A percentile compares a stretch with the other conserved stretches of the same genome.
These are phyloP conservation scores for Hydriomena furcata DNA, from an alignment of 2,888 invertebrate species.

Conservation along the genomic window DNA sequence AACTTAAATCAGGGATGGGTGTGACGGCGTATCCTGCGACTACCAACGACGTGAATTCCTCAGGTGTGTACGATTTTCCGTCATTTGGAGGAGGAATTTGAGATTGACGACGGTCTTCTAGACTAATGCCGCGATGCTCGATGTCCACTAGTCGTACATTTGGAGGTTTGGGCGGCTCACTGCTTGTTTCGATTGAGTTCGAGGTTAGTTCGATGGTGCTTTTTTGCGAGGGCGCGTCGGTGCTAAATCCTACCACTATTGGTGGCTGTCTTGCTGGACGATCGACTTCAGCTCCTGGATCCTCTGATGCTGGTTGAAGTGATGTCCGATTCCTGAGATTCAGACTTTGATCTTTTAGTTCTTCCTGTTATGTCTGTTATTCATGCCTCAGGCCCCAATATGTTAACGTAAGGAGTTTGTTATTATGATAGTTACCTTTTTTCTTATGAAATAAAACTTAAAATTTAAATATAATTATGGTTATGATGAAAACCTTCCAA, in stretches of 20 bases:
- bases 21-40: slow-evolving; percentile 35
- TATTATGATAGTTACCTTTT: slow-evolving; percentile 22
- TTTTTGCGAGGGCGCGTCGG: slow-evolving; percentile 9
- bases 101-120: slow-evolving; percentile 32
- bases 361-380: slow-evolving; percentile 32
- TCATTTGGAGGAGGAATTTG: slow-evolving; percentile 33
- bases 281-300: slow-evolving; percentile 28
- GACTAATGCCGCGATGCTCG: slow-evolving; percentile 30
- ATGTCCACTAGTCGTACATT: slow-evolving; percentile 25
- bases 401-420: slow-evolving; percentile 9
- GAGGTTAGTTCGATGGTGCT: slow-evolving; percentile 20
- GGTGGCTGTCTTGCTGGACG: slow-evolving; percentile 26
- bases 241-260: slow-evolving; percentile 13
- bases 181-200: slow-evolving; percentile 28
- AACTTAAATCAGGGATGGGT: slow-evolving; percentile 29
- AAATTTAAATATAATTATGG: slow-evolving; percentile 21
- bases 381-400: slow-evolving; percentile 35
- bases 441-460: slow-evolving; percentile 23
- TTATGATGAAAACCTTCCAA: slow-evolving; percentile 31
- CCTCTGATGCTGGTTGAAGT: slow-evolving; percentile 31
- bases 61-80: slow-evolving; percentile 36
- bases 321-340: slow-evolving; percentile 37
- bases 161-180: slow-evolving; percentile 10
- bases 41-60: slow-evolving; percentile 35
- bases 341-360: slow-evolving; percentile 32